Evolutionary conservation across 2,888 invertebrate species (phyloP), one percentile per base, ranked within the genome.

Genomic region (Apeira syringaria): DNA sequence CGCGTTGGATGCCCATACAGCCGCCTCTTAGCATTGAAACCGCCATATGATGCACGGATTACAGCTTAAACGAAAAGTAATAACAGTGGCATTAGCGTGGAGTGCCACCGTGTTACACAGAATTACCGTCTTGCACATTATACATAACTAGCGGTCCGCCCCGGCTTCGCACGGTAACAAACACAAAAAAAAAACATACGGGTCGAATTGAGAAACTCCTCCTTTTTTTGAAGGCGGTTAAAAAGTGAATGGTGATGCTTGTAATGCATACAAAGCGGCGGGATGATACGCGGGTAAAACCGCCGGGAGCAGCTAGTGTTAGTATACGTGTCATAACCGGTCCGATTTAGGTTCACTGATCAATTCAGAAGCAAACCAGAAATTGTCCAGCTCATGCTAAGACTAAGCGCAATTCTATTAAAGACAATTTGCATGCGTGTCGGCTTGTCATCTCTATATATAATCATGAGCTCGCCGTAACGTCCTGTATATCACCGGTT

Each of bases 341-440:
- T n/a, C n/a, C n/a, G n/a, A n/a, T n/a, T n/a, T n/a, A n/a, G 41
- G 35, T 41, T 40, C 26, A 35, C 15, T 40, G 26, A 41, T 37
- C 38, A 27, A 33, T 45, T 39, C 28, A 41, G 38, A 31, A 27
- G 35, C 12, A 17, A 34, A 40, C 42, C 18, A 27, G 40, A 41
- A 47, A 48, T 28, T 20, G 24, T 35, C 41, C 48, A 27, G 51
- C 32, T 42, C 45, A 47, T 39, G 30, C 47, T 43, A n/a, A 42
- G 49, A 38, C 31, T 46, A 57, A 50, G 44, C 40, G 56, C 43
- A 59, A 56, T 37, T 40, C 46, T 43, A 59, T 55, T 59, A 56
- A 40, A 41, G 34, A 52, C 53, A 55, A 60, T 64, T 64, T 55
- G 51, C 54, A 61, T 59, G 58, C 54, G 49, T 46, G 45, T 50